phyloP scores from a whole-genome alignment of 2,888 invertebrate species.

The Gnatocerus cornutus region DNA sequence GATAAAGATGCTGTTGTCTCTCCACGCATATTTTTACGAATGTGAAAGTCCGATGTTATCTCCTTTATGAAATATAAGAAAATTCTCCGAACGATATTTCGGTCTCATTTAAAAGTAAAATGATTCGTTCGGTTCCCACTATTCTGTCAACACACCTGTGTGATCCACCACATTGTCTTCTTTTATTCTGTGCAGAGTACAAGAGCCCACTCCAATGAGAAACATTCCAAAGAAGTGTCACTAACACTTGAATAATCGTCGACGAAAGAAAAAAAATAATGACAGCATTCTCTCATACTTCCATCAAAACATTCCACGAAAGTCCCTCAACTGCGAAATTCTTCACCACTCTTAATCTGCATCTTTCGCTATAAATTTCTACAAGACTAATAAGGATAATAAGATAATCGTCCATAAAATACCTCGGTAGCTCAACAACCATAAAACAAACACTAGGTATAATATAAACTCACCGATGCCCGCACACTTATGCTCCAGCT shows the following conservation, averaged over 20 bases:
- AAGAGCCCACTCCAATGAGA: constrained; percentile 21
- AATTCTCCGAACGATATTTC: neutral
- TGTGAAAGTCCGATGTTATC: too few relatives aligned
- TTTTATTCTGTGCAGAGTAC: neutral
- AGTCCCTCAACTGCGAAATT: too few relatives aligned
- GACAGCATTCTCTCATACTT: neutral
- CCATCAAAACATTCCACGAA: neutral
- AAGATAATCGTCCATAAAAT: constrained; percentile 28
- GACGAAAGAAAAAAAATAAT: neutral
- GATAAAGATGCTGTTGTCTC: too few relatives aligned
- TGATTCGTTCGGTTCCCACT: constrained; percentile 15
- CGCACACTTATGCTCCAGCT: constrained; percentile 36
- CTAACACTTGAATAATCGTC: constrained; percentile 20
- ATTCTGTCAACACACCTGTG: constrained; percentile 22
- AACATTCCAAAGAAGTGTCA: constrained; percentile 31
- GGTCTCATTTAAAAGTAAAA: constrained; percentile 14
- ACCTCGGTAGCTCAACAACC: neutral
- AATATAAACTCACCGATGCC: constrained; percentile 30
- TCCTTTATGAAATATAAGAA: too few relatives aligned
- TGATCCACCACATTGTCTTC: constrained; percentile 23
- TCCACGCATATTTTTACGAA: too few relatives aligned
- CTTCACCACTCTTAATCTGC: neutral
- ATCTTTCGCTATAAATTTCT: constrained; percentile 16
- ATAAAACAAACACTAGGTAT: neutral
- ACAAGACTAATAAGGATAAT: constrained; percentile 13